phyloP scores from a whole-genome alignment of 2,797 vertebrate species.

The Cottoperca gobio region DNA sequence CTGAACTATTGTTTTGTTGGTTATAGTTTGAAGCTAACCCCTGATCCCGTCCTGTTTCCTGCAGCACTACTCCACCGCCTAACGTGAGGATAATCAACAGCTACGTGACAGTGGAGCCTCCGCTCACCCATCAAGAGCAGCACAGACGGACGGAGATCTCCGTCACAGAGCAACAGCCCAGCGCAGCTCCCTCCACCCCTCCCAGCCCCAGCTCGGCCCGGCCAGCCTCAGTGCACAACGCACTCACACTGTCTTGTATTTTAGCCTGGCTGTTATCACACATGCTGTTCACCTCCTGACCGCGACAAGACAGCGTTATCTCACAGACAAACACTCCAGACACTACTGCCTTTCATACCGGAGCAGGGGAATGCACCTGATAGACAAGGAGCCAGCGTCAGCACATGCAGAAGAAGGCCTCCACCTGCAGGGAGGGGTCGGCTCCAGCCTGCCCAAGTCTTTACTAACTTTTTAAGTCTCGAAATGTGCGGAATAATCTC shows the following conservation, averaged over 20 bases:
- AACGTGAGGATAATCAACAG: slow-evolving; percentile 89
- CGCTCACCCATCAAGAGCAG: slow-evolving; percentile 86
- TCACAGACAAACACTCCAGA: slow-evolving; percentile 48
- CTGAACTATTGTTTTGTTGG: no score
- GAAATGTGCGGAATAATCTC: slow-evolving; percentile 45
- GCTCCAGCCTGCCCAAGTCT: slow-evolving; percentile 1
- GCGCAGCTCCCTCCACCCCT: slow-evolving; percentile 40
- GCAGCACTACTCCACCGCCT: slow-evolving; percentile 88
- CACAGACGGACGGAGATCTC: slow-evolving; percentile 63
- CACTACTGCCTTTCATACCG: slow-evolving; percentile 42
- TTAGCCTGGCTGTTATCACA: slow-evolving; percentile 77
- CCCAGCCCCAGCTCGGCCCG: slow-evolving; percentile 68
- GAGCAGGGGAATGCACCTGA: slow-evolving; percentile 53
- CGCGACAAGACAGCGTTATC: slow-evolving; percentile 50
- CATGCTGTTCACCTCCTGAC: slow-evolving; percentile 82
- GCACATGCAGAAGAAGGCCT: slow-evolving; percentile 11
- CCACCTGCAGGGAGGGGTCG: neutral
- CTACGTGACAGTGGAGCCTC: slow-evolving; percentile 89
- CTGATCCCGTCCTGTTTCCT: neutral
- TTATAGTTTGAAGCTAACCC: neutral
- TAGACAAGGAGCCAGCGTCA: slow-evolving; percentile 31
- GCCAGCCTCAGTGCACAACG: slow-evolving; percentile 53
- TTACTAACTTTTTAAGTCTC: slow-evolving; percentile 27
- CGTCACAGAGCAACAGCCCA: slow-evolving; percentile 13
- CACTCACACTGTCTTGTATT: slow-evolving; percentile 65